These are phyloP conservation scores for Chaetophractus vellerosus DNA, from an alignment of 2,797 vertebrate species.

Conservation along the genomic window DNA sequence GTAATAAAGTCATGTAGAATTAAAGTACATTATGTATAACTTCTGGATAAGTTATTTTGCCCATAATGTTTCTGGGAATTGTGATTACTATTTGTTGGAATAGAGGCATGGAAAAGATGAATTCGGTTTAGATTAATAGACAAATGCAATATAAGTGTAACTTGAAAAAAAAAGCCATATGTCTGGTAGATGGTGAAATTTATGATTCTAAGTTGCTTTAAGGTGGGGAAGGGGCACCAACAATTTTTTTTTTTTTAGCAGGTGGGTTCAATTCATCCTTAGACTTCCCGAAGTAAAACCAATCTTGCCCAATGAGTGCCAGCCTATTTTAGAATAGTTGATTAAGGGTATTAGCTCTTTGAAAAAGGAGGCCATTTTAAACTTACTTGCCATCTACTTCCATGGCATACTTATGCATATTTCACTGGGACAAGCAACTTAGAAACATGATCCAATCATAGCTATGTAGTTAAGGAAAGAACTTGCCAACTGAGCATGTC, in stretches of 20 bases:
- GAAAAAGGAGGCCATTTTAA: conserved; percentile 55
- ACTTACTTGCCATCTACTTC: conserved; percentile 1
- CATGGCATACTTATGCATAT: background rate
- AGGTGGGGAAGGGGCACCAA: conserved; percentile 2
- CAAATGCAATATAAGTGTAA: background rate
- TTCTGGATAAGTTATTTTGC: conserved; percentile 49
- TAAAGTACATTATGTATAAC: conserved; percentile 48
- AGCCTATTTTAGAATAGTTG: conserved; percentile 17
- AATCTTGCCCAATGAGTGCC: background rate
- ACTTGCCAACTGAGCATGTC: background rate
- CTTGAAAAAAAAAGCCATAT: conserved; percentile 30
- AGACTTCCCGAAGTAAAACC: conserved; percentile 66
- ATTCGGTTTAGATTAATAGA: conserved; percentile 31
- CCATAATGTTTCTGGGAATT: conserved; percentile 34
- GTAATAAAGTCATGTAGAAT: conserved; percentile 14
- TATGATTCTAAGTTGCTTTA: background rate
- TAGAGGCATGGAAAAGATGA: conserved; percentile 63
- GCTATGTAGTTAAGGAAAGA: conserved; percentile 66
- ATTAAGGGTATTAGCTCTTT: conserved; percentile 59
- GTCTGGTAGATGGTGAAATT: conserved; percentile 61
- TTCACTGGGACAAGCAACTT: conserved; percentile 51
- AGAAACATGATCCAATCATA: background rate
- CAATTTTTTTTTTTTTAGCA: conserved; percentile 44
- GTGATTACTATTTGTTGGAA: conserved; percentile 5
- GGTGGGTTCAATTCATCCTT: conserved; percentile 65